Evolutionary conservation across 2,888 invertebrate species (phyloP), one percentile per base, ranked within the genome.

Genomic region (Pristionchus fissidentatus): DNA sequence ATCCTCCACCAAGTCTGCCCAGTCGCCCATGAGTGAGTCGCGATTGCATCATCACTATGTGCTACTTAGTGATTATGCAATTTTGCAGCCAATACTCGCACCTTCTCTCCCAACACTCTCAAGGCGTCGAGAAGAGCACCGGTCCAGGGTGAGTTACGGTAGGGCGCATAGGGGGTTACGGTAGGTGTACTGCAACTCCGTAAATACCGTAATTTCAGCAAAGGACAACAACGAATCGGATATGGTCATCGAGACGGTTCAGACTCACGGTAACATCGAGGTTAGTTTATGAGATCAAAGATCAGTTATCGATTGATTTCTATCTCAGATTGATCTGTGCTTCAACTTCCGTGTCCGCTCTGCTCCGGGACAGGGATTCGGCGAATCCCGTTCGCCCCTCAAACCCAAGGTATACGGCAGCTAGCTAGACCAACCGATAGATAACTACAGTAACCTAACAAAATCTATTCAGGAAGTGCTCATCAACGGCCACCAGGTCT

Each of bases 241-340:
- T 26, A 32, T 77, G 49, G 75, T 77, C 32, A 77, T 77, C 75
- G 46, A 26, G 46, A 77, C 75, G 49, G 49, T 49, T 32, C 75
- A 77, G 49, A 22, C 75, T 22, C 49, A 77, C 49, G 75, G 75
- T 13, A 77, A 77, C 49, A 77, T 77, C 49, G 49, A 77, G 75
- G 75, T 77, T 26, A 29, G 32, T 52, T 52, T 3, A 3, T 38
- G 7, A 19, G 43, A 35, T n/a, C 32, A 62, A 62, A 70, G 43
- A 70, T 32, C n/a, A 70, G 26, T 13, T n/a, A n/a, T n/a, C n/a
- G 49, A 49, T 49, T 41, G 43, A 70, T 43, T 41, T 8, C n/a
- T 22, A 32, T 49, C 22, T 32, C 49, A 77, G 75, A 77, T 77
- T 32, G 75, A 77, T 49, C 75, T 77, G 41, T 49, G 75, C 49